These are phyloP conservation scores for Chymomyza fuscimana DNA, from an alignment of 2,888 invertebrate genomes.

Conservation along the genomic window DNA sequence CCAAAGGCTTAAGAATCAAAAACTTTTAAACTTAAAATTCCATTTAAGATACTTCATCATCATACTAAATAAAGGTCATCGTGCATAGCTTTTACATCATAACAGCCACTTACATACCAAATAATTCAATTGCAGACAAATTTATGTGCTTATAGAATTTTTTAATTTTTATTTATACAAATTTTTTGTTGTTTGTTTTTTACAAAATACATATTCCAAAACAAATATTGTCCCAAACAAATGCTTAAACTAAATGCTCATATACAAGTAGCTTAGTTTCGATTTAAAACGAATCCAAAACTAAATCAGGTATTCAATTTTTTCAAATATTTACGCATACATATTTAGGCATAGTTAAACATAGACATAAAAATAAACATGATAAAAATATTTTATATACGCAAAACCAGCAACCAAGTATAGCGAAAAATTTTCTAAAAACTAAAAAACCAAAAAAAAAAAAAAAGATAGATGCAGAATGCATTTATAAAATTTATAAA, in stretches of 20 bases:
- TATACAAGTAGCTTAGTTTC: constrained; percentile 54
- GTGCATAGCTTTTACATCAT: constrained; percentile 4
- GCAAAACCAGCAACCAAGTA: constrained; percentile 22
- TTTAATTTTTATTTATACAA: too few relatives aligned
- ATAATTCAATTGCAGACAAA: constrained; percentile 54
- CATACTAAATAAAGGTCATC: neutral
- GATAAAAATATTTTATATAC: constrained; percentile 11
- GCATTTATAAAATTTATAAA: constrained; percentile 43
- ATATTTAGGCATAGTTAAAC: constrained; percentile 9
- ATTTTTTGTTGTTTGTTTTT: constrained; percentile 37
- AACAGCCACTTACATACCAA: constrained; percentile 43
- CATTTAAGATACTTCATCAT: constrained; percentile 23
- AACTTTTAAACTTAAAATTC: constrained; percentile 23
- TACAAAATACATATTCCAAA: constrained; percentile 19
- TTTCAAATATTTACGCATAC: constrained; percentile 49
- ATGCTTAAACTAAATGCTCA: constrained; percentile 53
- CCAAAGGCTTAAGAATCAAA: constrained; percentile 72
- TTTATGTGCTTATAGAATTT: constrained; percentile 41
- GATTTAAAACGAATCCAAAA: constrained; percentile 66
- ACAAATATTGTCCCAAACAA: constrained; percentile 22
- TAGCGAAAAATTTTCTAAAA: constrained; percentile 31
- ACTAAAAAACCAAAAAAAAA: constrained; percentile 18
- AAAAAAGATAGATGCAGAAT: too few relatives aligned
- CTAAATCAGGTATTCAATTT: constrained; percentile 71
- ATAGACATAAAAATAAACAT: constrained; percentile 43